These are phyloP conservation scores for Hyppa rectilinea DNA, from an alignment of 2,888 invertebrate species.

Conservation along the genomic window DNA sequence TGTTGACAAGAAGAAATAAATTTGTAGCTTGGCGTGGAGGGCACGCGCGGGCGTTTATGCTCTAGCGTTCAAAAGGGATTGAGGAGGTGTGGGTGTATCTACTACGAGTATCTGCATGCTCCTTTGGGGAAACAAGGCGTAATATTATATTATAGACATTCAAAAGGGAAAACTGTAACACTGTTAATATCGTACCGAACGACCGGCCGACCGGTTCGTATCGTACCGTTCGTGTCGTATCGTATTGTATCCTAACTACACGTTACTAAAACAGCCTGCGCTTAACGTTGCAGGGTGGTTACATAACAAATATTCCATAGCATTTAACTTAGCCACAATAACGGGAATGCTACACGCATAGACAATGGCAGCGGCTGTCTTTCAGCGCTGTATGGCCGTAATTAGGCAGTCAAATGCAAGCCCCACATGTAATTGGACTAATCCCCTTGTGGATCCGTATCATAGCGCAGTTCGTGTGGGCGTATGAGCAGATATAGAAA, in stretches of 20 bases:
- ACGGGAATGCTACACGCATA: constrained; percentile 60
- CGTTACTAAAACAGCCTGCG: neutral
- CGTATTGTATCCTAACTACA: no score
- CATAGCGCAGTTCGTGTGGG: constrained; percentile 23
- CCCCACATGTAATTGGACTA: constrained; percentile 42
- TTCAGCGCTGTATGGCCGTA: constrained; percentile 72
- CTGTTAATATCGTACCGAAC: neutral
- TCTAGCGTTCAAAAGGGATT: no score
- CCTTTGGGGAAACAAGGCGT: no score
- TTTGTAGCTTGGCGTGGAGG: no score
- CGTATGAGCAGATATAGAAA: constrained; percentile 8
- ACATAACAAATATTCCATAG: constrained; percentile 7
- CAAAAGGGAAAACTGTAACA: neutral
- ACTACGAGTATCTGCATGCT: no score
- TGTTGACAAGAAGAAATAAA: no score
- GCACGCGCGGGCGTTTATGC: no score
- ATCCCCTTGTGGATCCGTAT: constrained; percentile 33
- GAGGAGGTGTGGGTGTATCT: no score
- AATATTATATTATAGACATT: neutral
- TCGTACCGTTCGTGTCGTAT: no score
- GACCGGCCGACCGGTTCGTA: no score
- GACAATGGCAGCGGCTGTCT: constrained; percentile 68
- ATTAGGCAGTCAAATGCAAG: constrained; percentile 78
- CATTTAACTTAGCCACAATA: constrained; percentile 39
- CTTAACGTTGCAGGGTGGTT: neutral